A percentile compares a stretch with the other conserved stretches of the same genome.
These are phyloP conservation scores for Equus quagga DNA, from an alignment of 2,113 vertebrate species.

Conservation along the genomic window DNA sequence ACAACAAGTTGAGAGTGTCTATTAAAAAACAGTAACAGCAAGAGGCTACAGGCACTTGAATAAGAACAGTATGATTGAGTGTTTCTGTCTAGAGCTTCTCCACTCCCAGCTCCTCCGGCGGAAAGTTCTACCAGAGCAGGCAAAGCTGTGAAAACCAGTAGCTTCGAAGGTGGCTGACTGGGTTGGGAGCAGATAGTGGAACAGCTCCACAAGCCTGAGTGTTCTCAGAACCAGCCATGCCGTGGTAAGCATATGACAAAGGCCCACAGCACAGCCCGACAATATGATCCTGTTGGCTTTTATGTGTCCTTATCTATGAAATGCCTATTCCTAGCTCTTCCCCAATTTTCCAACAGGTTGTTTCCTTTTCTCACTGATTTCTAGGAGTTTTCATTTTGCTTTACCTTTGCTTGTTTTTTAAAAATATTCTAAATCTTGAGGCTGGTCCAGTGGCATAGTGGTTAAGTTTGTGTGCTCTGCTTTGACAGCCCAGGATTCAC, in stretches of 20 bases:
- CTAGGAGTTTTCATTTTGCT: background rate
- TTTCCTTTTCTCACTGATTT: background rate
- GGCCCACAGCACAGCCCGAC: no score
- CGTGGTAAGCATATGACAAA: background rate
- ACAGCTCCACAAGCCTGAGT: rapidly evolving
- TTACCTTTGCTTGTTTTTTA: background rate
- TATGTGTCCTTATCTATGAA: background rate
- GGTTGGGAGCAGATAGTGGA: background rate
- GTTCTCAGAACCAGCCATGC: background rate
- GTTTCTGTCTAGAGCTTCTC: background rate
- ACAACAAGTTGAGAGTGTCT: background rate
- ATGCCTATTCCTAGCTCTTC: background rate
- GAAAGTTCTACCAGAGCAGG: no score
- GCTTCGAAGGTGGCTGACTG: background rate
- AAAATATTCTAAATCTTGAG: background rate
- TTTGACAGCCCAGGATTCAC: no score
- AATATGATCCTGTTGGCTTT: no score
- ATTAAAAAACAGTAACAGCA: background rate
- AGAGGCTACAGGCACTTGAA: no score
- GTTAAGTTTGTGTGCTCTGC: no score
- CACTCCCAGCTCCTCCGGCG: rapidly evolving
- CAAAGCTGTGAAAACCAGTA: background rate
- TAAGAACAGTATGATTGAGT: background rate
- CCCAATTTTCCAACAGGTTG: no score
- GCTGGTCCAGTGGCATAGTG: no score